A percentile compares a stretch with the other conserved stretches of the same genome.
phyloP scores from a whole-genome alignment of 1,140 invertebrate genomes.

The Aphelenchoides avenae region DNA sequence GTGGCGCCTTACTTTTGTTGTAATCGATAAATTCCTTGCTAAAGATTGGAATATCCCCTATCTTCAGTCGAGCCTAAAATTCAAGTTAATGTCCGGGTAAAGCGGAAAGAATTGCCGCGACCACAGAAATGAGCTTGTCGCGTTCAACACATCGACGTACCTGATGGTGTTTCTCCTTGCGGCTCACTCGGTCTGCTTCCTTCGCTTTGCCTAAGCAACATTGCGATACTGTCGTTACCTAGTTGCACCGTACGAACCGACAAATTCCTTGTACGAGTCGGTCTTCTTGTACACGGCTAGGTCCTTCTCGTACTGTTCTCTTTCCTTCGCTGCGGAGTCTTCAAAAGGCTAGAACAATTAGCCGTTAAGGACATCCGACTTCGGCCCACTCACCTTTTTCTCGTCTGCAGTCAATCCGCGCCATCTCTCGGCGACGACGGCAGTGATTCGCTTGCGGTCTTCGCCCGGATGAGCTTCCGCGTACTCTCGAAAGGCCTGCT shows the following conservation, averaged over 20 bases:
- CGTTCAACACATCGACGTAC: too few species aligned
- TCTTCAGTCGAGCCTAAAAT: neutral
- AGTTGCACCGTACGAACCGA: slow-evolving; percentile 11
- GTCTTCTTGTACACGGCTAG: slow-evolving; percentile 17
- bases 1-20: slow-evolving; percentile 9
- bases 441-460: neutral
- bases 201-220: slow-evolving; percentile 3
- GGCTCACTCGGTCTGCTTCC: too few species aligned
- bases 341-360: slow-evolving; percentile 7
- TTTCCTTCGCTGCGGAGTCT: neutral
- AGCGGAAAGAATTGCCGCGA: too few species aligned
- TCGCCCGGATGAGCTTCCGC: too few species aligned
- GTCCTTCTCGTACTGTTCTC: slow-evolving; percentile 1
- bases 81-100: neutral
- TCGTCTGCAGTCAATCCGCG: slow-evolving; percentile 9
- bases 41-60: slow-evolving; percentile 2
- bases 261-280: slow-evolving; percentile 18
- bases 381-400: slow-evolving; percentile 10
- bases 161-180: too few species aligned
- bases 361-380: neutral
- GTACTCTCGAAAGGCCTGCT: too few species aligned
- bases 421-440: slow-evolving; percentile 9
- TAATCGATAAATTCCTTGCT: slow-evolving; percentile 5
- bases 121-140: too few species aligned
- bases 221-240: neutral